Conservation (phyloP, 2,113 vertebrate species). For the Daboia siamensis region DNA sequence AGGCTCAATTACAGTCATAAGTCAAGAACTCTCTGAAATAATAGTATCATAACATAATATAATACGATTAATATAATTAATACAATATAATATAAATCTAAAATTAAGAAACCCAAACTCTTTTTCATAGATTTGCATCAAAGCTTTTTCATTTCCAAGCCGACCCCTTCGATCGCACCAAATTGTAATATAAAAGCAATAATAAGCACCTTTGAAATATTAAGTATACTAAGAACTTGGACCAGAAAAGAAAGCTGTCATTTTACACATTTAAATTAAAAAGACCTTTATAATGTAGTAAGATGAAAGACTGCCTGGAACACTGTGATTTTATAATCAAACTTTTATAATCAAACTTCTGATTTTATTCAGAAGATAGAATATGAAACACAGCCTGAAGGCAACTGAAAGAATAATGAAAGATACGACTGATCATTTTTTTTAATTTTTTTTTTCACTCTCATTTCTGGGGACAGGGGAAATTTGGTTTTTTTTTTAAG, state of each 20-base stretch:
- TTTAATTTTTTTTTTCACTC: fast-evolving
- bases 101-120: neutral
- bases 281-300: neutral
- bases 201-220: neutral
- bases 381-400: neutral
- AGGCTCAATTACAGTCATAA: neutral
- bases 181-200: neutral
- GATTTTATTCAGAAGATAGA: neutral
- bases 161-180: neutral
- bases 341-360: neutral
- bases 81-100: neutral
- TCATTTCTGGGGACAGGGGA: neutral
- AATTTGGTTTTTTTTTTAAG: neutral
- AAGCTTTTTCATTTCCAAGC: neutral
- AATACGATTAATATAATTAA: neutral
- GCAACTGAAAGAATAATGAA: neutral
- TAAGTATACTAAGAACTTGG: neutral
- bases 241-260: neutral
- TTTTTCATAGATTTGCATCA: neutral
- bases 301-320: neutral
- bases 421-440: neutral
- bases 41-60: neutral
- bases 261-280: neutral
- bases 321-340: neutral
- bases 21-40: neutral